Evolutionary conservation across 1,140 invertebrate species (phyloP).

Genomic region (Leptonema lineaticorne): DNA sequence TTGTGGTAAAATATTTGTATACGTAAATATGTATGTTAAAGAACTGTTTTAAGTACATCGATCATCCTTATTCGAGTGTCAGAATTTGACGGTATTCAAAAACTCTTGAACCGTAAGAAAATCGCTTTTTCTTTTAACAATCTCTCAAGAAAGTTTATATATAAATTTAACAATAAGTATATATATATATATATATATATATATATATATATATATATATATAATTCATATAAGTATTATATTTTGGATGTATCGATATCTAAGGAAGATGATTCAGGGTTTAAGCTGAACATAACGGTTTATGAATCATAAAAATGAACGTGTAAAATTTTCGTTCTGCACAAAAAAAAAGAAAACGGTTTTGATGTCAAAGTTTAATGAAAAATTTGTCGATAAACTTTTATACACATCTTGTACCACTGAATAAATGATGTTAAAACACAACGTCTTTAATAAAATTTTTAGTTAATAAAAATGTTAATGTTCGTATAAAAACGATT

Average conservation of each 20-base stretch:
- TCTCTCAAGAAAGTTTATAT: neutral
- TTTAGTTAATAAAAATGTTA: too few species aligned
- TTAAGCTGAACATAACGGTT: slow-evolving; percentile 16
- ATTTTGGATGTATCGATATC: neutral
- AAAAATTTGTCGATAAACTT: too few species aligned
- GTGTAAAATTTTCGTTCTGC: slow-evolving; percentile 19
- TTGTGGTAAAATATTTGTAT: too few species aligned
- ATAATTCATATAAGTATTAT: neutral
- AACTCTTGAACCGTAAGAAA: too few species aligned
- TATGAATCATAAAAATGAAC: slow-evolving; percentile 1
- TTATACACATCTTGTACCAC: neutral
- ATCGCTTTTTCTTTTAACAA: too few species aligned
- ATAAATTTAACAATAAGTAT: neutral
- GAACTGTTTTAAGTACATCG: too few species aligned
- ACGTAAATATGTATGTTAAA: too few species aligned
- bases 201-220: neutral
- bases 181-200: neutral
- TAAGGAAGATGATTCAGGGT: neutral
- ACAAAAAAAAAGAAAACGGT: slow-evolving; percentile 15
- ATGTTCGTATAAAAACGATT: too few species aligned
- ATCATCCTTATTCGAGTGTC: too few species aligned
- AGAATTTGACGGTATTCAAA: too few species aligned
- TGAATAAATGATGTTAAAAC: neutral
- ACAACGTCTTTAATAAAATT: too few species aligned
- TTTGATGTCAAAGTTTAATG: slow-evolving; percentile 11